These are phyloP conservation scores for Aquatica leii DNA, from an alignment of 2,888 invertebrate genomes.

Conservation along the genomic window DNA sequence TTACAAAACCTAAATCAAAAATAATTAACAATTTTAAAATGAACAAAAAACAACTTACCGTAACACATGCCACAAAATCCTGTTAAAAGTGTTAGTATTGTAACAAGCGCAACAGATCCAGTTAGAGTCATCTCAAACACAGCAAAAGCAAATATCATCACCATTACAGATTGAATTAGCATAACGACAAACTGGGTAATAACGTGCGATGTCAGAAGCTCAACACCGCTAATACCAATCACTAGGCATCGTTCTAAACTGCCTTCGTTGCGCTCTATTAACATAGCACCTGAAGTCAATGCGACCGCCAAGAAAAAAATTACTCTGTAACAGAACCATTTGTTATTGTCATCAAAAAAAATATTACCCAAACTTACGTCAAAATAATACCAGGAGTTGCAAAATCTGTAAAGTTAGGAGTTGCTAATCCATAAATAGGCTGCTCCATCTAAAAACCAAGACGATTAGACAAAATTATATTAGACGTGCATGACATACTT, in stretches of 20 bases:
- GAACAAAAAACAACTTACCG: slow-evolving; percentile 62
- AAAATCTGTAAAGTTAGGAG: slow-evolving; percentile 91
- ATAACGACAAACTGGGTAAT: slow-evolving; percentile 88
- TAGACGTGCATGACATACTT: slow-evolving; percentile 63
- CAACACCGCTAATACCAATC: slow-evolving; percentile 80
- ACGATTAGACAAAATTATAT: neutral
- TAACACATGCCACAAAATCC: slow-evolving; percentile 95
- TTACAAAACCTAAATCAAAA: slow-evolving; percentile 71
- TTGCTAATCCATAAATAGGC: slow-evolving; percentile 77
- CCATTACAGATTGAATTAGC: slow-evolving; percentile 79
- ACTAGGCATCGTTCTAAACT: slow-evolving; percentile 89
- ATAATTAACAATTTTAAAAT: too few relatives aligned
- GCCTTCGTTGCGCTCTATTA: slow-evolving; percentile 88
- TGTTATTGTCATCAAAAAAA: neutral
- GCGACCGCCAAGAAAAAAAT: slow-evolving; percentile 95
- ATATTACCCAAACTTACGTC: slow-evolving; percentile 67
- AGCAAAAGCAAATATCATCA: slow-evolving; percentile 80
- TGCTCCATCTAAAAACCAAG: slow-evolving; percentile 66
- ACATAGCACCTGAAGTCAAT: slow-evolving; percentile 88
- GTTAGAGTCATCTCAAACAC: slow-evolving; percentile 80
- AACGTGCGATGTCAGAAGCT: slow-evolving; percentile 88
- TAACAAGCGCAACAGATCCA: slow-evolving; percentile 79
- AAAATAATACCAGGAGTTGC: slow-evolving; percentile 93
- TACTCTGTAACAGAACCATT: slow-evolving; percentile 65
- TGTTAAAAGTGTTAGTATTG: slow-evolving; percentile 78